Evolutionary conservation across 1,140 invertebrate species (phyloP).

Genomic region (Aphelenchoides besseyi): DNA sequence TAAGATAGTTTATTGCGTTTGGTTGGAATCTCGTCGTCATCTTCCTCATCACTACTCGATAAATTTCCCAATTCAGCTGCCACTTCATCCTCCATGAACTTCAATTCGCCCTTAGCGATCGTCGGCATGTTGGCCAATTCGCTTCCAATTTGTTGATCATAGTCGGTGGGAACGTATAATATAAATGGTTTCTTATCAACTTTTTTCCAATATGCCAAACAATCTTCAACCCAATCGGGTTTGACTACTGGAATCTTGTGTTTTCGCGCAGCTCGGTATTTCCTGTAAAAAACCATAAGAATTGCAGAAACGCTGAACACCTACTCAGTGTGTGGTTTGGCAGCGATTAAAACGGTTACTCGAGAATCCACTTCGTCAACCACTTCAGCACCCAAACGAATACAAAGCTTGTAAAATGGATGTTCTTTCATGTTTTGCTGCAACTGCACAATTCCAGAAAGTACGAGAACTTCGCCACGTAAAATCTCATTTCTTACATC

Average conservation of each 20-base stretch:
- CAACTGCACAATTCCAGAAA: slow-evolving; percentile 16
- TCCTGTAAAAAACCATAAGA: not conserved
- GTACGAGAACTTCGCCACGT: slow-evolving; percentile 2
- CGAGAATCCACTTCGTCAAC: slow-evolving; percentile 7
- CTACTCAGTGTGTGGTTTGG: slow-evolving; percentile 22
- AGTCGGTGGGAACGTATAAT: not conserved
- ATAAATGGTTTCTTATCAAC: not conserved
- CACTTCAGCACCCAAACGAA: slow-evolving; percentile 14
- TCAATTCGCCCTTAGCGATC: not conserved
- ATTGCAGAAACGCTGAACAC: not conserved
- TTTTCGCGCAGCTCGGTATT: not conserved
- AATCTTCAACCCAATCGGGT: not conserved
- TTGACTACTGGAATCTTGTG: not conserved
- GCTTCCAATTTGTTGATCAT: not conserved
- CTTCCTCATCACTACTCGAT: not conserved
- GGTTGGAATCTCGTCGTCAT: not conserved
- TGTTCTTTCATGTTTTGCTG: not conserved
- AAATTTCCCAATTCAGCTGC: not conserved
- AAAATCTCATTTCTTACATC: slow-evolving; percentile 13
- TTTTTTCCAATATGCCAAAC: not conserved
- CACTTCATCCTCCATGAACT: slow-evolving; percentile 1
- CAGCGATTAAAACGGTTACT: slow-evolving; percentile 19
- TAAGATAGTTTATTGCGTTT: not conserved
- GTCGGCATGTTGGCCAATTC: not conserved
- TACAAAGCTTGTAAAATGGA: slow-evolving; percentile 1